Conservation (phyloP, 2,888 invertebrate species). For the Pollenia griseotomentosa region DNA sequence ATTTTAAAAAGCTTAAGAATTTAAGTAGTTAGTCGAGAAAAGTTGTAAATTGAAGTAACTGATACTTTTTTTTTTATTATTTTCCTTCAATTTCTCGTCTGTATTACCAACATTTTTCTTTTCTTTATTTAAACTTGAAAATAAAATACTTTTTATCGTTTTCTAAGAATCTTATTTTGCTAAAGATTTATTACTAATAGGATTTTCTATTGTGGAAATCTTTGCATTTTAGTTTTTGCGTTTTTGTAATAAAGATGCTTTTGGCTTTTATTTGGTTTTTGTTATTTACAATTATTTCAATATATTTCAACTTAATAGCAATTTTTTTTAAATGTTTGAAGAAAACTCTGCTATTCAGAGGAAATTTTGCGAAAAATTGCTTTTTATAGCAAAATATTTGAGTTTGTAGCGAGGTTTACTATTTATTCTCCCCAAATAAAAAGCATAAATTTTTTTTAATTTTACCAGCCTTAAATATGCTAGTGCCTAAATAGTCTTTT, state of each 20-base stretch:
- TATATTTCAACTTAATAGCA: too few species aligned
- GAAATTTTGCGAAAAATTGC: too few species aligned
- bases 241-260: neutral
- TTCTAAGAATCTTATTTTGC: slow-evolving; percentile 17
- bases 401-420: too few species aligned
- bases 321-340: too few species aligned
- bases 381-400: too few species aligned
- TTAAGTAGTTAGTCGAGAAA: slow-evolving; percentile 37
- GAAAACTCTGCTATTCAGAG: too few species aligned
- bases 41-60: slow-evolving; percentile 41
- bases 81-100: neutral
- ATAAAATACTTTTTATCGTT: slow-evolving; percentile 44
- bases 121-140: neutral
- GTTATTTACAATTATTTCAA: neutral
- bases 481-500: too few species aligned
- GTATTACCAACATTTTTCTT: neutral
- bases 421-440: too few species aligned
- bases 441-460: too few species aligned
- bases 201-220: slow-evolving; percentile 51
- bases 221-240: neutral
- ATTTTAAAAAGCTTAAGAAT: slow-evolving; percentile 52
- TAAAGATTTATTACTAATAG: slow-evolving; percentile 70
- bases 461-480: too few species aligned
- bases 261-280: neutral
- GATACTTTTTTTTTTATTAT: neutral